Evolutionary conservation across 2,797 vertebrate genomes (phyloP), one percentile per base, ranked within the genome.

Genomic region (Heliangelus exortis): DNA sequence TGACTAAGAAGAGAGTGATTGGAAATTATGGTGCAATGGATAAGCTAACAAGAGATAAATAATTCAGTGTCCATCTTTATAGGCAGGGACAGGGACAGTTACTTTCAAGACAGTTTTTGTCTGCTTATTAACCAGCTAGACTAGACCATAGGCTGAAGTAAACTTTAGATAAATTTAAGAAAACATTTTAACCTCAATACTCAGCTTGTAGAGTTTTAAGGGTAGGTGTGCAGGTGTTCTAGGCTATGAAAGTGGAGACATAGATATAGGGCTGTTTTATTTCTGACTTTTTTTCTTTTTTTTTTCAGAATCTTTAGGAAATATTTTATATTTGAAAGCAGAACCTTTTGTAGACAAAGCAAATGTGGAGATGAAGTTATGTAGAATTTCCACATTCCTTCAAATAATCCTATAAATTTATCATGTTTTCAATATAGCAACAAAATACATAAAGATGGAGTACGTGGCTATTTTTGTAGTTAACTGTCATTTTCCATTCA

Each of bases 261-360:
- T 7, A 29, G 7, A 18, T 34, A 6, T 9, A 41, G 6, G 0
- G 0, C 21, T 63, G 26, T 0, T 0, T 8, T 71, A 29, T 66
- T 63, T 26, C 31, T 61, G 10, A 19, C 10, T 21, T 28, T 53
- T 53, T 8, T 31, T 29, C 3, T 21, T 18, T 41, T 34, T 75
- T n/a, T 7, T 71, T 87, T 51, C 17, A 48, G 6, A 55, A 29
- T 57, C 16, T 67, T 65, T 48, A 80, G 66, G 39, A 89, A 74
- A 29, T 62, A 77, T n/a, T 76, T 78, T 41, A 63, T 5, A 15
- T 22, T 78, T 63, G 11, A 81, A 85, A 90, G 11, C 43, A 92
- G 66, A 88, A 53, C 2, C 5, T 45, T 15, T 74, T 69, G 3
- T 39, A 11, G 15, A 22, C 18, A 84, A 80, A 68, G 6, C 59